These are phyloP conservation scores for Chesias legatella DNA, from an alignment of 2,888 invertebrate species.

Conservation along the genomic window DNA sequence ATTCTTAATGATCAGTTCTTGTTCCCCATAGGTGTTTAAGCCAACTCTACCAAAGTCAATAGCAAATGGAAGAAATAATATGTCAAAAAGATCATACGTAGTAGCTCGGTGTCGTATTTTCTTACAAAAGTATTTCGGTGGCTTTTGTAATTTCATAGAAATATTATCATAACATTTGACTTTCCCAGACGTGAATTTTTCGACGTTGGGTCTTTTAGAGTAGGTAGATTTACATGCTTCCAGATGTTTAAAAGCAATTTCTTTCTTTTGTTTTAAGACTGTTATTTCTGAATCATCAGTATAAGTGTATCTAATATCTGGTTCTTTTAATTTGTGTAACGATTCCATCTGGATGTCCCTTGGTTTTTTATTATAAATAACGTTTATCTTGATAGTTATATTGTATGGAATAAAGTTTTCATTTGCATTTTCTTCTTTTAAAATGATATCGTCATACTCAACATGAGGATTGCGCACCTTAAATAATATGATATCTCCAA, in stretches of 20 bases:
- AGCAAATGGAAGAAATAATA: conserved; percentile 47
- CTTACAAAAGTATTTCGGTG: conserved; percentile 45
- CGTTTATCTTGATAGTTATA: conserved; percentile 44
- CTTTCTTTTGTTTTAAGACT: conserved; percentile 35
- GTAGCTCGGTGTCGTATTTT: conserved; percentile 30
- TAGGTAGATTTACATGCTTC: conserved; percentile 39
- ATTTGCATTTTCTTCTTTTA: conserved; percentile 9
- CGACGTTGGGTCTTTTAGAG: conserved; percentile 32
- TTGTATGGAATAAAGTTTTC: conserved; percentile 46
- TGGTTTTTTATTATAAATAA: conserved; percentile 40
- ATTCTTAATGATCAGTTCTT: conserved; percentile 52
- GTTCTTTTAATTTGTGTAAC: conserved; percentile 56
- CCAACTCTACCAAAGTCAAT: conserved; percentile 63
- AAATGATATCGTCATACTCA: conserved; percentile 18
- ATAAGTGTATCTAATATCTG: conserved; percentile 50
- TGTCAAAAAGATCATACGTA: conserved; percentile 50
- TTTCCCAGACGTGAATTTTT: conserved; percentile 41
- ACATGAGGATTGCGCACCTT: conserved; percentile 54
- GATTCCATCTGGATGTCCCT: conserved; percentile 47
- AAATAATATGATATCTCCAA: conserved; percentile 46
- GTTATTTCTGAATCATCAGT: conserved; percentile 44
- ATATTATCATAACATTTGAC: conserved; percentile 39
- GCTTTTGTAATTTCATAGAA: conserved; percentile 22
- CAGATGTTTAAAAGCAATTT: conserved; percentile 41
- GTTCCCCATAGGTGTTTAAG: conserved; percentile 49